These are phyloP conservation scores for Thereuonema tuberculata DNA, from an alignment of 1,140 invertebrate genomes.

Conservation along the genomic window DNA sequence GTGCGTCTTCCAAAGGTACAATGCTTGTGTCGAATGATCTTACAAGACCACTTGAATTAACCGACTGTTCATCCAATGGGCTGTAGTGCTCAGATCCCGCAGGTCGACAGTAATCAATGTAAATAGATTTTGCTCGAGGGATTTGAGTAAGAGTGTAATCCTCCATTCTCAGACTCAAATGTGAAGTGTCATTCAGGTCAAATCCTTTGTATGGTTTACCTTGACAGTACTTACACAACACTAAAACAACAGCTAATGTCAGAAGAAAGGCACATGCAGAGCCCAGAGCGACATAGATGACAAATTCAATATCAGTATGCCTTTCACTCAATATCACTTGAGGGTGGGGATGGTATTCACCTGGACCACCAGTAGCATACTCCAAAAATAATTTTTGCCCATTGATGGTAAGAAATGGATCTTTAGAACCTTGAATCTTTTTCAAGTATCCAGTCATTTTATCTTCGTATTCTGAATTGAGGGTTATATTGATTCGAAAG, in stretches of 20 bases:
- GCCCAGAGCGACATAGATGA: conserved; percentile 8
- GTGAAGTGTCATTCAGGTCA: background rate
- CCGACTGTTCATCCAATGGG: conserved; percentile 13
- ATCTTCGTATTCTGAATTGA: background rate
- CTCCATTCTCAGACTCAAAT: conserved; percentile 15
- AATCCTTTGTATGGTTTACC: background rate
- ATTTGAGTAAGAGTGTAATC: conserved; percentile 19
- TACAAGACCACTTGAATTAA: conserved; percentile 11
- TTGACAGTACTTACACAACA: conserved; percentile 8
- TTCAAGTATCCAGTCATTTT: background rate
- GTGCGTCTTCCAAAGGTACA: conserved; percentile 18
- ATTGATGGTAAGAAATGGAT: background rate
- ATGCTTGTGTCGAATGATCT: conserved; percentile 20
- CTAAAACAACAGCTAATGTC: background rate
- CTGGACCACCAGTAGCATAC: background rate
- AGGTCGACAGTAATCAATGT: conserved; percentile 16
- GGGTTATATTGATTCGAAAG: background rate
- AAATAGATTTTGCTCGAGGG: conserved; percentile 15
- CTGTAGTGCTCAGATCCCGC: conserved; percentile 11
- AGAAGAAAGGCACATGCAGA: conserved; percentile 5
- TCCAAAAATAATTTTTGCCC: background rate
- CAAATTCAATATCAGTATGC: conserved; percentile 8
- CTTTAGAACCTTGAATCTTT: background rate
- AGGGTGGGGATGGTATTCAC: background rate
- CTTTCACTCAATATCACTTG: background rate